Percentiles rank a stretch among this genome's conserved stretches.
phyloP scores from a whole-genome alignment of 2,113 vertebrate species.

The Micronycteris hirsuta region DNA sequence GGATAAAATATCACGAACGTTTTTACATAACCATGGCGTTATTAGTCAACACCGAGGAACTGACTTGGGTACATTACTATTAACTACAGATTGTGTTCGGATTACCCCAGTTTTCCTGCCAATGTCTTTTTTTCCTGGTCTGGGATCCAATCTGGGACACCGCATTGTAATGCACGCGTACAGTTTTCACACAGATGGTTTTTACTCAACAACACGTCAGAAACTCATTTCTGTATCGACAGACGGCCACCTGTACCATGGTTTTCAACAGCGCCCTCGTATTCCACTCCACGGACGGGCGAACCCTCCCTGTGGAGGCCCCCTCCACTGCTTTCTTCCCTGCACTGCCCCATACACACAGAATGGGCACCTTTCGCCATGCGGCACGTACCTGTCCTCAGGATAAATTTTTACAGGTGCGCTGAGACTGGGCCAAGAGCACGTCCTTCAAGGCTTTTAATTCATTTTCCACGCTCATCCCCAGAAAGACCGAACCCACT shows the following conservation, averaged over 20 bases:
- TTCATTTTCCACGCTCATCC: background rate
- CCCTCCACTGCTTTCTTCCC: background rate
- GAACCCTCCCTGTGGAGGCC: background rate
- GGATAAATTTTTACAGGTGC: background rate
- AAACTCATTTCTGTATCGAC: background rate
- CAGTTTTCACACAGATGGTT: background rate
- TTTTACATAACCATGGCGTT: background rate
- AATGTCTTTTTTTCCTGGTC: background rate
- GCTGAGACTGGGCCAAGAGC: accelerated
- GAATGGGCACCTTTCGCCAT: accelerated
- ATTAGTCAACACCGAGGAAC: background rate
- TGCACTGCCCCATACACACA: accelerated
- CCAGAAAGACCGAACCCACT: background rate
- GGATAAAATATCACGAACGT: background rate
- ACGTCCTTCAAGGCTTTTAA: background rate
- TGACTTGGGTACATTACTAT: background rate
- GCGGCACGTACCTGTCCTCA: accelerated
- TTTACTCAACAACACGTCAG: background rate
- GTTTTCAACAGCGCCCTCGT: background rate
- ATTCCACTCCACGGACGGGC: accelerated
- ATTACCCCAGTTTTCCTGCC: background rate
- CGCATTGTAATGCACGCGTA: accelerated
- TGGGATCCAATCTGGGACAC: background rate
- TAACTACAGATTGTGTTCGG: background rate
- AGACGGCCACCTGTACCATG: accelerated